Evolutionary conservation across 2,888 invertebrate genomes (phyloP), one percentile per base, ranked within the genome.

Genomic region (Polymixis flavicincta): DNA sequence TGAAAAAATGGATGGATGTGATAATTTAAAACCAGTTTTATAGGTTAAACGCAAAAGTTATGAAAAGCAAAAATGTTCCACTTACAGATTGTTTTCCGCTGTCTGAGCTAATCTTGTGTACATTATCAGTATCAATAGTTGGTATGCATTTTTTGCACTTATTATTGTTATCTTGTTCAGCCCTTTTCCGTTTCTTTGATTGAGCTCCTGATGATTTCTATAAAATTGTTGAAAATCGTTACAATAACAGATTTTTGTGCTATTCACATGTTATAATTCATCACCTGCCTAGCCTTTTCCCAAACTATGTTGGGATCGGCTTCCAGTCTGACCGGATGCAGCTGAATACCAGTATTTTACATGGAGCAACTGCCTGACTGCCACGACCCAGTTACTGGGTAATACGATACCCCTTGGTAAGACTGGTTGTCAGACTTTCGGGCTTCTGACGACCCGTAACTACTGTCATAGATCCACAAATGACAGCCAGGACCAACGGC

Each of bases 121-220:
- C 37, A 3, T 70, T 78, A 50, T 88, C 89, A 28, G 87, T 84
- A 68, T 95, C 95, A 52, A 89, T 79, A 82, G 91, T 92, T 13
- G 85, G 79, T 32, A 88, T 66, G 54, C 90, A 83, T 74, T 94
- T 96, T 68, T 94, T 95, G 71, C 85, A 86, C 82, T 93, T 94
- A 79, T 93, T 95, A 71, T 93, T 94, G 65, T 92, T 94, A 54
- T 96, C 96, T 50, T 90, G 85, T 73, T 95, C 94, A 86, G 92
- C 92, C 83, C 93, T 95, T 85, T 96, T 96, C 14, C 96, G 92
- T 84, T 96, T 96, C 83, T 95, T 96, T 55, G 92, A 75, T 65
- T 93, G 93, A 45, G 89, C 80, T 64, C 87, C 83, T 70, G 90
- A 70, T 48, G 86, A 82, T 89, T 95, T 95, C 96, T 96, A 89